Evolutionary conservation across 2,113 vertebrate species (phyloP).

Genomic region (Stictonetta naevosa): DNA sequence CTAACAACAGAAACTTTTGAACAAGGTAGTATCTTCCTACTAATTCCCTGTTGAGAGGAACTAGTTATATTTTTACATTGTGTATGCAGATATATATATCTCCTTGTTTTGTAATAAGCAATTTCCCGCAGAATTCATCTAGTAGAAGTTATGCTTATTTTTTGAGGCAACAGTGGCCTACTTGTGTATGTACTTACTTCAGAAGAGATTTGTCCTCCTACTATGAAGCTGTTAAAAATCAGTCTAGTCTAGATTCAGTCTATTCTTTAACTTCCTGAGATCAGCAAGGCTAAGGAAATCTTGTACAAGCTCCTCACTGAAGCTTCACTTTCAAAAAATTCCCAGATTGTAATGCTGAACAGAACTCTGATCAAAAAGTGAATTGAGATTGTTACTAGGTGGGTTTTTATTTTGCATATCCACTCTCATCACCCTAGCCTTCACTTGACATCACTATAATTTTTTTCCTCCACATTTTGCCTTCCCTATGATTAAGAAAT

Average conservation of each 20-base stretch:
- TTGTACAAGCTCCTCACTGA: not conserved
- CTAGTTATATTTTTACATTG: not conserved
- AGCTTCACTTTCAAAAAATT: not conserved
- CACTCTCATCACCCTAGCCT: not conserved
- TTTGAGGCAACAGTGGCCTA: not conserved
- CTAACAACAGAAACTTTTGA: not conserved
- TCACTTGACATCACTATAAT: not conserved
- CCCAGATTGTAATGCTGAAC: not conserved
- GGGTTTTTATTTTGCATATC: not conserved
- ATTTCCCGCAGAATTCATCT: not conserved
- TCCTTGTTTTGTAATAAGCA: not conserved
- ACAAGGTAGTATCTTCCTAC: not conserved
- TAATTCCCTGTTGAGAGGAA: not conserved
- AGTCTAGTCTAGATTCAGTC: not conserved
- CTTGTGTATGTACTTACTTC: not conserved
- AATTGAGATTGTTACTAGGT: not conserved
- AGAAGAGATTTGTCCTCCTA: not conserved
- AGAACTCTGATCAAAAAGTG: not conserved
- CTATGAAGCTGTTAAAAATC: not conserved
- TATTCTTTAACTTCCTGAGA: not conserved
- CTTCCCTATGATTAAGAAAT: not conserved
- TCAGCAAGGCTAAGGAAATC: not conserved
- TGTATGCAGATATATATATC: too few species aligned
- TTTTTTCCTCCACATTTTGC: not conserved
- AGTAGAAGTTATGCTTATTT: not conserved